Conservation (phyloP, 2,113 vertebrate genomes). For the Cygnus atratus region DNA sequence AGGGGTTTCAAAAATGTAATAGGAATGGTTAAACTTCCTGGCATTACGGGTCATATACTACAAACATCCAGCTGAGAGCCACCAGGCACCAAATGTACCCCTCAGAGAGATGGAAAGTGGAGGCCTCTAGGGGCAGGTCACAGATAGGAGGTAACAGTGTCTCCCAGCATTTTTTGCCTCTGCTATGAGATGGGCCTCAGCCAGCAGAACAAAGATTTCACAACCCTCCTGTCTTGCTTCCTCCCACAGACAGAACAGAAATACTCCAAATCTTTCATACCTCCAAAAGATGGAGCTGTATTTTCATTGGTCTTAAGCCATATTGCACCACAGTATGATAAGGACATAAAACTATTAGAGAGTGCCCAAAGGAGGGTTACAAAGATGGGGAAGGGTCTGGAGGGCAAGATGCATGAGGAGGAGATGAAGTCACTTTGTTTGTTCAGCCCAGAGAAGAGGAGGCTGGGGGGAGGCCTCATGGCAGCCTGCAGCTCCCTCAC, state of each 20-base stretch:
- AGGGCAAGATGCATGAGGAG: too few species aligned
- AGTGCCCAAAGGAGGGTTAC: too few species aligned
- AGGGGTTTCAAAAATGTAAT: fast-evolving
- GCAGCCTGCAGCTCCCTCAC: too few species aligned
- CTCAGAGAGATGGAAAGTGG: background rate
- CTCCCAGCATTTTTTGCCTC: background rate
- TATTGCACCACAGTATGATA: background rate
- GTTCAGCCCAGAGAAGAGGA: too few species aligned
- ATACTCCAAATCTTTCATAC: background rate
- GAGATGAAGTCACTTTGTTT: too few species aligned
- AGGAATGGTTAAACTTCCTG: background rate
- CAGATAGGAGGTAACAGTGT: background rate
- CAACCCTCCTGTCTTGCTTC: background rate
- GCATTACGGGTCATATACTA: fast-evolving
- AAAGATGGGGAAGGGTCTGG: too few species aligned
- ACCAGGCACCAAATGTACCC: background rate
- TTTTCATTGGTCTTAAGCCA: background rate
- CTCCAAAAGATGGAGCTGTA: background rate
- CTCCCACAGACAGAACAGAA: background rate
- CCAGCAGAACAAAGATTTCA: background rate
- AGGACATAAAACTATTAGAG: too few species aligned
- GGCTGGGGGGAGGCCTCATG: too few species aligned
- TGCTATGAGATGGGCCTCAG: background rate
- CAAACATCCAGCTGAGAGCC: background rate
- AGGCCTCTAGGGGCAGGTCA: background rate